phyloP scores from a whole-genome alignment of 2,113 vertebrate genomes.

The Climacteris rufus region DNA sequence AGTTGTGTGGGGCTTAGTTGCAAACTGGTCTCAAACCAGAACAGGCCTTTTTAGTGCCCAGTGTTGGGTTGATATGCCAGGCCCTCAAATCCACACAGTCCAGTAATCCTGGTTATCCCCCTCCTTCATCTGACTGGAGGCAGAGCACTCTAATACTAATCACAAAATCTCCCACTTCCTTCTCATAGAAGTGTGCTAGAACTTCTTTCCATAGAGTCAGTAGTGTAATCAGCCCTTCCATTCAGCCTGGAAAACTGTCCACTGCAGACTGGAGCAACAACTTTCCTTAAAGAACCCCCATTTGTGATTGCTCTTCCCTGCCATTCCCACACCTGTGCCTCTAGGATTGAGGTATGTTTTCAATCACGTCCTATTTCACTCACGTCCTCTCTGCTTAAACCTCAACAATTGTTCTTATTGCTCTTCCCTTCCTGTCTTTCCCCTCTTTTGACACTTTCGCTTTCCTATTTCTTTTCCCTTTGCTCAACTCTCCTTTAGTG shows the following conservation, averaged over 20 bases:
- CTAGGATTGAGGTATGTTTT: accelerated
- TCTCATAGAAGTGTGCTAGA: not conserved
- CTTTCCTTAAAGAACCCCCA: not conserved
- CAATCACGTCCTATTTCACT: not conserved
- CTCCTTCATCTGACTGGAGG: not conserved
- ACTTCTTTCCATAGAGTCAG: not conserved
- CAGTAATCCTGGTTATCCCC: not conserved
- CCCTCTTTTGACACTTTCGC: not conserved
- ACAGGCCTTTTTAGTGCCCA: not conserved
- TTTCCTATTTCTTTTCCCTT: not conserved
- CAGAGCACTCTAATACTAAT: not conserved
- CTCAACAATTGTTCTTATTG: not conserved
- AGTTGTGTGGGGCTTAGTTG: not conserved
- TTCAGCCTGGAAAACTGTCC: not conserved
- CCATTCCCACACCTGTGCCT: not conserved
- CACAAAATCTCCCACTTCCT: not conserved
- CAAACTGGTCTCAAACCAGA: not conserved
- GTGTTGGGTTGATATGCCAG: too few species aligned
- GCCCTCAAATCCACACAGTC: not conserved
- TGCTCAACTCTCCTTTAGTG: not conserved
- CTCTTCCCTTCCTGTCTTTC: not conserved
- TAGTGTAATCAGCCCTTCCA: not conserved
- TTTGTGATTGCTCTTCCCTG: not conserved
- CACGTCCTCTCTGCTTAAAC: not conserved
- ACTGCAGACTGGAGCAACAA: not conserved